phyloP scores from a whole-genome alignment of 2,113 vertebrate genomes.

The Sinosuthora webbiana region DNA sequence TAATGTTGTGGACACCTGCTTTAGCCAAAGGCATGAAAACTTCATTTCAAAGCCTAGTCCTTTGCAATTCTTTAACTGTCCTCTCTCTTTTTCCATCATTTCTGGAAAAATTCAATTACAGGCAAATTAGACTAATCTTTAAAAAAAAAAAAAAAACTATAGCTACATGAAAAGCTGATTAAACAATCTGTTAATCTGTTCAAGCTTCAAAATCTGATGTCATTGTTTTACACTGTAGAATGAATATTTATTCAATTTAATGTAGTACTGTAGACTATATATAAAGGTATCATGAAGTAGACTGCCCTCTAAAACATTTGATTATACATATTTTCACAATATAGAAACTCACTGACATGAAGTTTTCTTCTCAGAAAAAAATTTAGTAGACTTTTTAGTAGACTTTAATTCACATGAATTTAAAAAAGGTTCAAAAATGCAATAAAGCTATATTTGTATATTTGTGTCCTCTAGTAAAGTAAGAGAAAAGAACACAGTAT shows the following conservation, averaged over 20 bases:
- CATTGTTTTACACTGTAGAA: neutral
- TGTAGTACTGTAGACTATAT: neutral
- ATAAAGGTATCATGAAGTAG: neutral
- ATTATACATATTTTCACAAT: neutral
- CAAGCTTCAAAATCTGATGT: neutral
- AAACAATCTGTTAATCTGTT: neutral
- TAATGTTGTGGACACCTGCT: neutral
- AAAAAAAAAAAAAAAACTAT: neutral
- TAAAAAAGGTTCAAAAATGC: no score
- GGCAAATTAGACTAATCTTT: neutral
- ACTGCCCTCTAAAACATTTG: neutral
- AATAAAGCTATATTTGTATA: no score
- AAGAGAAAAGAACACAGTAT: no score
- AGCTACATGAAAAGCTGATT: neutral
- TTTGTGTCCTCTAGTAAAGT: no score
- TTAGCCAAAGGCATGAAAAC: neutral
- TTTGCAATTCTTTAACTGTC: neutral
- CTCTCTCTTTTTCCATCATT: neutral
- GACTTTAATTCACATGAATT: no score
- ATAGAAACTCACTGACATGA: neutral
- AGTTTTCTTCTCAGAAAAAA: neutral
- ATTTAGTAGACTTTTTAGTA: no score
- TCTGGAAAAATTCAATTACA: neutral
- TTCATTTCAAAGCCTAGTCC: neutral
- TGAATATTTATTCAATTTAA: neutral